Percentiles rank a stretch among this genome's conserved stretches.
phyloP scores from a whole-genome alignment of 2,888 invertebrate species.

The Plemyria rubiginata region DNA sequence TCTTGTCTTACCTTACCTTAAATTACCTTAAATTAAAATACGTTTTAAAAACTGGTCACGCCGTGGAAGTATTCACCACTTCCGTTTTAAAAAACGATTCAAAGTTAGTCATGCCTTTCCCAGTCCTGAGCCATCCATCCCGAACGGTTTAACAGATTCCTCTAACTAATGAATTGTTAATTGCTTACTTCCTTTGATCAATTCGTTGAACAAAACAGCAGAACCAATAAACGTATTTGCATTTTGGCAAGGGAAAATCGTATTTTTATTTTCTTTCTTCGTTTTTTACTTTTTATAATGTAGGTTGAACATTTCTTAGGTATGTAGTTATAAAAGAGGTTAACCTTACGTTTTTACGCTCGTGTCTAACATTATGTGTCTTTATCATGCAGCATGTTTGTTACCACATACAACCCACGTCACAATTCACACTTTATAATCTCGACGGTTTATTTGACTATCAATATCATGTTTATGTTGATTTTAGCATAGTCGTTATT shows the following conservation, averaged over 20 bases:
- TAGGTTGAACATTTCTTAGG: background rate
- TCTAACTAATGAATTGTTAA: constrained; percentile 32
- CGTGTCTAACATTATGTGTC: background rate
- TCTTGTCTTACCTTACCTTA: no score
- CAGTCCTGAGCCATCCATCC: background rate
- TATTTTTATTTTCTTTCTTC: constrained; percentile 2
- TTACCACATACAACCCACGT: background rate
- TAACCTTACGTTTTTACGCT: background rate
- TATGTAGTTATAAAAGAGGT: background rate
- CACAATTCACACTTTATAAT: background rate
- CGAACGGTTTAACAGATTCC: constrained; percentile 11
- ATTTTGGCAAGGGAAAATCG: constrained; percentile 9
- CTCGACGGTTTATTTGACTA: background rate
- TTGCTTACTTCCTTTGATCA: constrained; percentile 41
- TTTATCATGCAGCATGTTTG: background rate
- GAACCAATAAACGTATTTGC: constrained; percentile 6
- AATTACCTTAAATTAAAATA: background rate
- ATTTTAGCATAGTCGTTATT: background rate
- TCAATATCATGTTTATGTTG: background rate
- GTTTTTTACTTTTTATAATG: background rate
- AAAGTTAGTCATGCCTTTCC: constrained; percentile 4
- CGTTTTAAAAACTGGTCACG: background rate
- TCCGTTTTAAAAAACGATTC: background rate
- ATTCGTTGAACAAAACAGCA: constrained; percentile 39
- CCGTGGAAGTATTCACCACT: background rate